These are phyloP conservation scores for Mantis religiosa DNA, from an alignment of 2,888 invertebrate species.

Conservation along the genomic window DNA sequence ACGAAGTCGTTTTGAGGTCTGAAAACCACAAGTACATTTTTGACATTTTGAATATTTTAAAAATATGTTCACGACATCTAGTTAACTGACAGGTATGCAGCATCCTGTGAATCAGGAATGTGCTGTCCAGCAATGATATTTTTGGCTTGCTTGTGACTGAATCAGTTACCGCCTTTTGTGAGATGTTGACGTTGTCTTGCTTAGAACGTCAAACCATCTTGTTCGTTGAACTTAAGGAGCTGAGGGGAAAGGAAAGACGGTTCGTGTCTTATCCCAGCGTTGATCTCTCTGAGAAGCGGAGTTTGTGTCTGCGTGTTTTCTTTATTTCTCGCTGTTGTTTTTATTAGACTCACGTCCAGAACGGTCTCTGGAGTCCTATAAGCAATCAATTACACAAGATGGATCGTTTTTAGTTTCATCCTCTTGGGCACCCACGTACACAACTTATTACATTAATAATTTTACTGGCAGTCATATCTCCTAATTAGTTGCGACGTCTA, in stretches of 20 bases:
- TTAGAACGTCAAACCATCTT: not conserved
- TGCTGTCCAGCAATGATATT: not conserved
- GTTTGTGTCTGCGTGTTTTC: not conserved
- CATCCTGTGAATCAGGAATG: not conserved
- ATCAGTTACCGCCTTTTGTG: not conserved
- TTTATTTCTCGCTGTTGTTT: not conserved
- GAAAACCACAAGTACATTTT: too few species aligned
- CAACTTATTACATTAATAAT: not conserved
- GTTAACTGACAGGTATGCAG: too few species aligned
- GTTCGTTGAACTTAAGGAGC: not conserved
- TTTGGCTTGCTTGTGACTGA: not conserved
- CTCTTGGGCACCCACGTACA: not conserved
- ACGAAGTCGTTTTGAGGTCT: too few species aligned
- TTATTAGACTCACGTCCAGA: not conserved
- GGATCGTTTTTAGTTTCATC: not conserved
- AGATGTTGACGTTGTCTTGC: not conserved
- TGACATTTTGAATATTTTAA: too few species aligned
- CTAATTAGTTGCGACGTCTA: not conserved
- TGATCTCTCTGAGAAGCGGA: not conserved
- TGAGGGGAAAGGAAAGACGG: not conserved
- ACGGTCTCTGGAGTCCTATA: not conserved
- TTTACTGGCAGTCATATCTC: not conserved
- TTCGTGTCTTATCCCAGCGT: not conserved
- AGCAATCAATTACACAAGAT: not conserved
- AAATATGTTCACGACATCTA: too few species aligned